These are phyloP conservation scores for Nixonia krombeini DNA, from an alignment of 1,140 invertebrate genomes.

Conservation along the genomic window DNA sequence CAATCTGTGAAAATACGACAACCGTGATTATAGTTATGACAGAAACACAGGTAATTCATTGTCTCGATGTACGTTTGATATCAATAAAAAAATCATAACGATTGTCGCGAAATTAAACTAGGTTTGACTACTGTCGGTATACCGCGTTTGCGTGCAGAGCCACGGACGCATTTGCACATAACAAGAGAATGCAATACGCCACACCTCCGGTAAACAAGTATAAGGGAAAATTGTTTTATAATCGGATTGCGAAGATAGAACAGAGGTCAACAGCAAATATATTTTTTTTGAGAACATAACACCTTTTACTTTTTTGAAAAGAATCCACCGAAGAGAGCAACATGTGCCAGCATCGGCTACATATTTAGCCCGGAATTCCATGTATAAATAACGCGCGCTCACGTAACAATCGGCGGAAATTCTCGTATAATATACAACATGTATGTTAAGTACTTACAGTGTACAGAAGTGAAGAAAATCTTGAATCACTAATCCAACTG, in stretches of 20 bases:
- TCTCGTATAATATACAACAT: too few relatives aligned
- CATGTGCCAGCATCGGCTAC: neutral
- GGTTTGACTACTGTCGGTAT: neutral
- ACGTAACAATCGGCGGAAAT: constrained; percentile 12
- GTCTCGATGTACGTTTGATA: neutral
- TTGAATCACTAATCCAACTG: too few relatives aligned
- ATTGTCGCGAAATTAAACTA: neutral
- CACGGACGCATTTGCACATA: neutral
- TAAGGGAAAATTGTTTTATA: neutral
- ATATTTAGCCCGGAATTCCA: constrained; percentile 23
- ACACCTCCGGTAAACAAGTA: neutral
- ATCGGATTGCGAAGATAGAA: neutral
- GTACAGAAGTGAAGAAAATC: too few relatives aligned
- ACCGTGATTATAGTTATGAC: neutral
- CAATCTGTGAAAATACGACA: neutral
- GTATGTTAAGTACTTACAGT: too few relatives aligned
- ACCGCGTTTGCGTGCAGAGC: neutral
- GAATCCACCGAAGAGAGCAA: neutral
- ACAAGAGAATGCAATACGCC: neutral
- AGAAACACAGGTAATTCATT: neutral
- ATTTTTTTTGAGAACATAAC: neutral
- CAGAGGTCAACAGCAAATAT: neutral
- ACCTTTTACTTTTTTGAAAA: neutral
- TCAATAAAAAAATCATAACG: neutral
- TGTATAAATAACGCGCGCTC: constrained; percentile 24